Conservation (phyloP, 2,797 vertebrate species). For the Carapus acus region DNA sequence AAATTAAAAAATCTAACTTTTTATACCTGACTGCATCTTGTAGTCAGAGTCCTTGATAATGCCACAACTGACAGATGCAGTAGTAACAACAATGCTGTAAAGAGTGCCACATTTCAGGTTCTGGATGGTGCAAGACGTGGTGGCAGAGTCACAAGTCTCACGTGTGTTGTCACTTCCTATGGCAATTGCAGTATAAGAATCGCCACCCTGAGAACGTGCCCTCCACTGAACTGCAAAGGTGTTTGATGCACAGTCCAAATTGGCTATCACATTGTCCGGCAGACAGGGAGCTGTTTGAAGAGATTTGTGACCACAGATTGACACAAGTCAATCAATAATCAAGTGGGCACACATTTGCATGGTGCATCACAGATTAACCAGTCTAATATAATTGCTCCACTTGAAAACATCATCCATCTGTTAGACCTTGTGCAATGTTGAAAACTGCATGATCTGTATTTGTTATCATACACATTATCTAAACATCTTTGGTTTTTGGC, state of each 20-base stretch:
- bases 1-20: background rate
- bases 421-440: too few species aligned
- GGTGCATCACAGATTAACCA: too few species aligned
- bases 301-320: too few species aligned
- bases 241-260: conserved; percentile 63
- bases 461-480: too few species aligned
- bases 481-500: too few species aligned
- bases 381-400: too few species aligned
- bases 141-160: conserved; percentile 46
- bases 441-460: too few species aligned
- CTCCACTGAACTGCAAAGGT: conserved; percentile 66
- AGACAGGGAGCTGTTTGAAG: conserved; percentile 70
- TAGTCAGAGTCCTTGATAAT: conserved; percentile 63
- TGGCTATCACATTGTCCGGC: conserved; percentile 56
- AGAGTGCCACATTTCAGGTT: conserved; percentile 65
- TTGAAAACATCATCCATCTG: too few species aligned
- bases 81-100: conserved; percentile 68
- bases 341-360: too few species aligned
- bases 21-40: conserved; percentile 64
- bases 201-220: background rate
- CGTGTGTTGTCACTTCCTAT: conserved; percentile 55
- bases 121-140: conserved; percentile 61
- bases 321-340: too few species aligned
- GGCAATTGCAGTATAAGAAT: conserved; percentile 66
- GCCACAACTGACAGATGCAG: conserved; percentile 53